Percentiles rank a stretch among this genome's conserved stretches.
phyloP scores from a whole-genome alignment of 37 sponge, comb jelly and placozoan genomes.

The Crambe crambe region DNA sequence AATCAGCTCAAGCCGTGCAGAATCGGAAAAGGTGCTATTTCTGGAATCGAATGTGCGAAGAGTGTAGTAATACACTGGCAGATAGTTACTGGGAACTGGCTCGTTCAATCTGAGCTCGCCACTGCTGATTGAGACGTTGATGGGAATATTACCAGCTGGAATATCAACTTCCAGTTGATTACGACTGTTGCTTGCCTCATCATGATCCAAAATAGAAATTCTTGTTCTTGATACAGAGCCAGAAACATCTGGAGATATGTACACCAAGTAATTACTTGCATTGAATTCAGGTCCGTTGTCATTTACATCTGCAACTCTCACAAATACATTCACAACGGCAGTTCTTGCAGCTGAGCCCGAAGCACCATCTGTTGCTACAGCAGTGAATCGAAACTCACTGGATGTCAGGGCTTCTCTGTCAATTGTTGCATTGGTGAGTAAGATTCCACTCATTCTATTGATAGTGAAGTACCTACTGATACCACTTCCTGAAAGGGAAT shows the following conservation, averaged over 20 bases:
- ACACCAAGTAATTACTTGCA: conserved; percentile 25
- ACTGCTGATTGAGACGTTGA: conserved; percentile 5
- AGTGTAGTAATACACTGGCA: conserved; percentile 5
- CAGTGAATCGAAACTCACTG: background rate
- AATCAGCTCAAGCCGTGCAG: conserved; percentile 29
- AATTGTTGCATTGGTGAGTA: conserved; percentile 14
- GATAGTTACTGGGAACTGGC: background rate
- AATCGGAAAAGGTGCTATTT: background rate
- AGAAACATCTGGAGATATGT: conserved; percentile 2
- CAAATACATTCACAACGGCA: conserved; percentile 25
- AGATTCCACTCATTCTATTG: conserved; percentile 26
- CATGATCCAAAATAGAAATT: conserved; percentile 53
- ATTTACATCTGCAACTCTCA: conserved; percentile 60
- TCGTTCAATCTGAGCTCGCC: conserved; percentile 31
- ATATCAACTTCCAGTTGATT: conserved; percentile 17
- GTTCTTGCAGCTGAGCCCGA: background rate
- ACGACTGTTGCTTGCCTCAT: conserved; percentile 43
- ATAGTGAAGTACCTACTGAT: conserved; percentile 32
- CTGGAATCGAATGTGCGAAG: conserved; percentile 24
- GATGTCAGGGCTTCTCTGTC: conserved; percentile 36
- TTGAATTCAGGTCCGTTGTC: conserved; percentile 68
- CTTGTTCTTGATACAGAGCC: background rate
- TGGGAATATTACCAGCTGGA: background rate
- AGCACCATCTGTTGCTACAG: conserved; percentile 2
- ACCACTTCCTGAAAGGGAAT: conserved; percentile 22